phyloP scores from a whole-genome alignment of 1,140 invertebrate species.

The Eumaeus atala region DNA sequence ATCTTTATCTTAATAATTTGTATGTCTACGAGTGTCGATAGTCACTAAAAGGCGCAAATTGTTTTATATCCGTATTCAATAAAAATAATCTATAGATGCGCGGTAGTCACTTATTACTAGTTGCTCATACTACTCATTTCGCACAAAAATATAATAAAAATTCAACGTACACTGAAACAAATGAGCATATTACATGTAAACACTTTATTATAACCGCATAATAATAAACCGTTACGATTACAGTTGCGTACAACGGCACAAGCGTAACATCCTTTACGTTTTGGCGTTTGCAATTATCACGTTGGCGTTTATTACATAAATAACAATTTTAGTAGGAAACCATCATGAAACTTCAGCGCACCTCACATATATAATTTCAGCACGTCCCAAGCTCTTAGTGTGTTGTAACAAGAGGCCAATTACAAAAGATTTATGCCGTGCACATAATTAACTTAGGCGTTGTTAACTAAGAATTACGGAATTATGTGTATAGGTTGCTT shows the following conservation, averaged over 20 bases:
- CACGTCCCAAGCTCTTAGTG: slow-evolving; percentile 66
- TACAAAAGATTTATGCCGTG: slow-evolving; percentile 71
- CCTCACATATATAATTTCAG: slow-evolving; percentile 72
- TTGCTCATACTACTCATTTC: no score
- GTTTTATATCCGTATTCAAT: no score
- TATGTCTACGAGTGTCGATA: no score
- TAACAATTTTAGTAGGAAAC: slow-evolving; percentile 50
- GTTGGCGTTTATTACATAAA: slow-evolving; percentile 42
- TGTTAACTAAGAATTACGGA: slow-evolving; percentile 66
- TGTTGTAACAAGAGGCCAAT: slow-evolving; percentile 72
- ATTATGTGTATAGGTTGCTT: slow-evolving; percentile 31
- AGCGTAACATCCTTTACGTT: slow-evolving; percentile 7
- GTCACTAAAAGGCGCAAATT: no score
- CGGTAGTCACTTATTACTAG: no score
- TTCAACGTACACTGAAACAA: no score
- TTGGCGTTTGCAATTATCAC: slow-evolving; percentile 35
- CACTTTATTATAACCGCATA: no score
- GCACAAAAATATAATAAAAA: no score
- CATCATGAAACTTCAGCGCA: slow-evolving; percentile 56
- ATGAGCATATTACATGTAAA: no score
- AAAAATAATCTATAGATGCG: no score
- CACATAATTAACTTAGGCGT: slow-evolving; percentile 72
- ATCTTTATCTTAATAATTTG: no score
- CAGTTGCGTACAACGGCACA: neutral
- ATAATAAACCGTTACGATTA: neutral